Evolutionary conservation across 2,797 vertebrate genomes (phyloP).

Genomic region (Varecia variegata): DNA sequence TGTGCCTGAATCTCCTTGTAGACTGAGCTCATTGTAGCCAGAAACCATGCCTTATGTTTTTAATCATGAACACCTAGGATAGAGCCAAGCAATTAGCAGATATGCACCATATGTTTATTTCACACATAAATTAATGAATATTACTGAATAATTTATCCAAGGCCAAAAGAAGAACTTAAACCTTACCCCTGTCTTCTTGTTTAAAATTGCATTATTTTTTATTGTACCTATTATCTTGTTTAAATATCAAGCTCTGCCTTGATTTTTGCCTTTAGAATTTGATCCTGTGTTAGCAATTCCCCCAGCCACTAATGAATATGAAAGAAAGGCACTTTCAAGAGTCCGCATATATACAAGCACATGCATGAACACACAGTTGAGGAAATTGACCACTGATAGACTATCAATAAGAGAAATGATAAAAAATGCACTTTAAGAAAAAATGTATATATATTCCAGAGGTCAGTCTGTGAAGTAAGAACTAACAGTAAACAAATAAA

Average conservation of each 20-base stretch:
- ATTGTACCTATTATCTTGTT: conserved; percentile 56
- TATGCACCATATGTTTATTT: conserved; percentile 71
- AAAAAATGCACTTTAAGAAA: neutral
- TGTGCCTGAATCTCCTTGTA: conserved; percentile 14
- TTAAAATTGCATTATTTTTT: conserved; percentile 66
- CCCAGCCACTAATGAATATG: conserved; percentile 22
- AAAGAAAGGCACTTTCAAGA: conserved; percentile 50
- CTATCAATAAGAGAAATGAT: neutral
- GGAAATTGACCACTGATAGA: neutral
- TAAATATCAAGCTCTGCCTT: conserved; percentile 57
- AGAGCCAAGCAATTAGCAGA: conserved; percentile 70
- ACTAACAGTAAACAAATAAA: neutral
- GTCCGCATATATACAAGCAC: neutral
- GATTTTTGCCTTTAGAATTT: conserved; percentile 58
- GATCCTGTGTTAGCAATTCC: conserved; percentile 52
- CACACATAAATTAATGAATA: conserved; percentile 72
- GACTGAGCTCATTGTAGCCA: conserved; percentile 35
- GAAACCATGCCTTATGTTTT: conserved; percentile 64
- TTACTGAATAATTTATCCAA: conserved; percentile 69
- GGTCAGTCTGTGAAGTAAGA: neutral
- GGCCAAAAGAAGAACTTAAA: conserved; percentile 58
- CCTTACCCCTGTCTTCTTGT: conserved; percentile 30
- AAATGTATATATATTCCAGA: neutral
- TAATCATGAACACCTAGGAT: conserved; percentile 62
- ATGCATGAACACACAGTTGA: neutral